Evolutionary conservation across 2,113 vertebrate genomes (phyloP).

Genomic region (Dipodomys spectabilis): DNA sequence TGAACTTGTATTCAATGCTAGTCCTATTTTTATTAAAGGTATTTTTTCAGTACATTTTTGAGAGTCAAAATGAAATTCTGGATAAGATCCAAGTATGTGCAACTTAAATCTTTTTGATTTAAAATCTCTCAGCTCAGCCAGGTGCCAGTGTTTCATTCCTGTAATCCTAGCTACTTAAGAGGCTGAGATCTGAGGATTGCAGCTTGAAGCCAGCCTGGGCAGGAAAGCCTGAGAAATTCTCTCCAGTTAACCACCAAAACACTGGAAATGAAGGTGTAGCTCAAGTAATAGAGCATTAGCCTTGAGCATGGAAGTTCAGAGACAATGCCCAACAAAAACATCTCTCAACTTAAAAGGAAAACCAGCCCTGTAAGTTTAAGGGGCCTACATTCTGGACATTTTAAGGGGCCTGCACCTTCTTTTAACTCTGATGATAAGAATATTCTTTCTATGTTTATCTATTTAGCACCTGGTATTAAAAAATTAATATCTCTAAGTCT

Average conservation of each 20-base stretch:
- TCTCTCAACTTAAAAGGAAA: not conserved
- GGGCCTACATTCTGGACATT: not conserved
- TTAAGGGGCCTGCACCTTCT: not conserved
- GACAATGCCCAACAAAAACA: too few species aligned
- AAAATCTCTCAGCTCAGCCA: not conserved
- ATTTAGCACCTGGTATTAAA: slow-evolving; percentile 10
- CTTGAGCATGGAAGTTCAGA: too few species aligned
- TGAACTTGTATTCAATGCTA: not conserved
- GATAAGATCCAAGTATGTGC: not conserved
- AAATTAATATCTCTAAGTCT: slow-evolving; percentile 18
- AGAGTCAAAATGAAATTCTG: slow-evolving; percentile 52
- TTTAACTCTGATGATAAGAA: not conserved
- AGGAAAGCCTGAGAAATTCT: too few species aligned
- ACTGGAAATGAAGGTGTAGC: too few species aligned
- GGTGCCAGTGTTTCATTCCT: too few species aligned
- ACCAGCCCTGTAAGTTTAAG: not conserved
- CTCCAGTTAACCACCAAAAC: too few species aligned
- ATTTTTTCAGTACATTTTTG: not conserved
- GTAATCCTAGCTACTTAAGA: too few species aligned
- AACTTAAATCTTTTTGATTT: not conserved
- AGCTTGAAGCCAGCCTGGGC: too few species aligned
- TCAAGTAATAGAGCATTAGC: too few species aligned
- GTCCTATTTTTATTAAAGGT: not conserved
- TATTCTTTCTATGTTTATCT: slow-evolving; percentile 42
- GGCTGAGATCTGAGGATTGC: too few species aligned